Conservation (phyloP, 2,113 vertebrate genomes). For the Erinaceus europaeus region DNA sequence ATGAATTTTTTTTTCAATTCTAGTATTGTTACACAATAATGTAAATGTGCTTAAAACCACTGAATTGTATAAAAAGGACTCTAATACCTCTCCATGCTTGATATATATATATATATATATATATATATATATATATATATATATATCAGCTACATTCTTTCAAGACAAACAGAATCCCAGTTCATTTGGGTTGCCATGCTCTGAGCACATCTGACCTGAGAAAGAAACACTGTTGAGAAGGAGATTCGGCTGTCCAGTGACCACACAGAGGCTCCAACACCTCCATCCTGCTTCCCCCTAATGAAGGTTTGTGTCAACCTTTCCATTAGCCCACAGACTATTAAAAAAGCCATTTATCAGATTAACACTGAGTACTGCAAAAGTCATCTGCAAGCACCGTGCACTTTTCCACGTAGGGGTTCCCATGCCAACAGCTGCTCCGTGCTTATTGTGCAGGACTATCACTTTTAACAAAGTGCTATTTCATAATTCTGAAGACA, state of each 20-base stretch:
- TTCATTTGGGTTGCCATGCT: neutral
- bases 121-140: too few relatives aligned
- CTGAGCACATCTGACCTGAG: neutral
- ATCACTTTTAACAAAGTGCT: conserved; percentile 66
- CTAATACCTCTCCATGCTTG: neutral
- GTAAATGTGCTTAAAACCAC: neutral
- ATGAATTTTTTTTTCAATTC: too few relatives aligned
- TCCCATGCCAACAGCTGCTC: conserved; percentile 70
- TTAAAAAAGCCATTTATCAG: conserved; percentile 78
- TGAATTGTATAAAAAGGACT: neutral
- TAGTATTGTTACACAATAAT: neutral
- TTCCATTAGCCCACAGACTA: conserved; percentile 77
- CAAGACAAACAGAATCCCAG: neutral
- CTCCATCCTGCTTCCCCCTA: conserved; percentile 43
- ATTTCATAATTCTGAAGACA: conserved; percentile 40
- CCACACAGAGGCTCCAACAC: conserved; percentile 34
- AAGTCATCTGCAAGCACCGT: conserved; percentile 65
- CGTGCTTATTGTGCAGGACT: conserved; percentile 18
- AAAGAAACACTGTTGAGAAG: neutral
- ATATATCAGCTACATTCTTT: neutral
- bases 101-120: too few relatives aligned
- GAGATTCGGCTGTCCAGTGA: neutral
- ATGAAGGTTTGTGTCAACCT: conserved; percentile 62
- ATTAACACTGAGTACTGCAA: conserved; percentile 71
- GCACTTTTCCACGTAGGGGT: conserved; percentile 71